These are phyloP conservation scores for Ceuthmochares aereus DNA, from an alignment of 2,113 vertebrate species.

Conservation along the genomic window DNA sequence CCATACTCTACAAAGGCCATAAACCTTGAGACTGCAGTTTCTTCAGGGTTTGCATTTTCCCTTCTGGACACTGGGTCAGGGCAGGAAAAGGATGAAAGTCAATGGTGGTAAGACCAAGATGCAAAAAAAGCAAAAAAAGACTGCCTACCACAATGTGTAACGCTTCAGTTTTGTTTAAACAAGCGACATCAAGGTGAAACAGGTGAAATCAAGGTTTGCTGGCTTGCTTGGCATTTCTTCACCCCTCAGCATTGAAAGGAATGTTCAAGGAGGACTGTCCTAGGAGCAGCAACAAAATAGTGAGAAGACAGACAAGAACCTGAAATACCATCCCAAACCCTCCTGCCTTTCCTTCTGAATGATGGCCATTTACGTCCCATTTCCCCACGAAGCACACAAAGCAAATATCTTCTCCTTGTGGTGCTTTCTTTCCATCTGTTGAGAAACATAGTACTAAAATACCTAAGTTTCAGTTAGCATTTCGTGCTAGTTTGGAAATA, in stretches of 20 bases:
- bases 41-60: neutral
- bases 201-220: neutral
- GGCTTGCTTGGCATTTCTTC: neutral
- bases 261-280: neutral
- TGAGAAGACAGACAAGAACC: neutral
- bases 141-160: fast-evolving
- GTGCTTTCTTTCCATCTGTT: neutral
- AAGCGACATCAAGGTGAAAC: too few relatives aligned
- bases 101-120: neutral
- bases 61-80: neutral
- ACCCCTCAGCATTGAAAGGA: neutral
- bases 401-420: neutral
- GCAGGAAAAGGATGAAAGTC: neutral
- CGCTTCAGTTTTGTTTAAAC: neutral
- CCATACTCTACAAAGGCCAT: neutral
- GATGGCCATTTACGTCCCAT: neutral
- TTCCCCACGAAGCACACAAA: fast-evolving
- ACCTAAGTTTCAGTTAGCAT: neutral
- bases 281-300: neutral
- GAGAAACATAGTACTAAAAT: neutral
- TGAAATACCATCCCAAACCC: neutral
- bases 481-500: neutral
- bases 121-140: neutral
- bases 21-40: neutral
- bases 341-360: neutral